Evolutionary conservation across 2,888 invertebrate genomes (phyloP).

Genomic region (Polyommatus icarus): DNA sequence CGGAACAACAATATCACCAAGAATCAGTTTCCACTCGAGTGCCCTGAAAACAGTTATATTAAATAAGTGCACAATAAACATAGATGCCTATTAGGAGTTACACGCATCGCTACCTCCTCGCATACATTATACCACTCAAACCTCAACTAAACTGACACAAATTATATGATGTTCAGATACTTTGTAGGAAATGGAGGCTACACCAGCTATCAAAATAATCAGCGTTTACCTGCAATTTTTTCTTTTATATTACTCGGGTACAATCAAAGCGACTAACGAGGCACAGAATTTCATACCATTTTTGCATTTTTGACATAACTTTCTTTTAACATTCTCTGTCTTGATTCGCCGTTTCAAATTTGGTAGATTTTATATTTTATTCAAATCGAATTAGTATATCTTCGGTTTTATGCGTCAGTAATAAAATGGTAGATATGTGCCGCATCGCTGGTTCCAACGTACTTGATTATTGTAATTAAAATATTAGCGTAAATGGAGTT

Average conservation of each 20-base stretch:
- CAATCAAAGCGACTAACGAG: too few relatives aligned
- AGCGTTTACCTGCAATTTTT: too few relatives aligned
- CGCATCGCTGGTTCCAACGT: conserved; percentile 7
- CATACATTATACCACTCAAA: conserved; percentile 1
- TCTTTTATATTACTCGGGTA: too few relatives aligned
- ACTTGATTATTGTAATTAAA: conserved; percentile 19
- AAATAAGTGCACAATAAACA: conserved; percentile 8
- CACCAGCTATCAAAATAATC: background rate
- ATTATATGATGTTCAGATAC: background rate
- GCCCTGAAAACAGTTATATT: background rate
- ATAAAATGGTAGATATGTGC: background rate
- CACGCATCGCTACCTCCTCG: conserved; percentile 3
- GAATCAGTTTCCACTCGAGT: conserved; percentile 8
- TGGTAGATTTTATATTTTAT: too few relatives aligned
- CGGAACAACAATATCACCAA: conserved; percentile 41
- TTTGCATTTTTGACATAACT: too few relatives aligned
- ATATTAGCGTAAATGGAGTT: conserved; percentile 7
- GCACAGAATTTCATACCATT: too few relatives aligned
- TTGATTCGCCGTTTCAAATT: too few relatives aligned
- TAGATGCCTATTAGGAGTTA: conserved; percentile 12
- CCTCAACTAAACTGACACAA: background rate
- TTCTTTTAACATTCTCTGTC: too few relatives aligned
- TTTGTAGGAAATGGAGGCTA: background rate
- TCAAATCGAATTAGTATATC: background rate
- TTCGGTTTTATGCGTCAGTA: background rate